phyloP scores from a whole-genome alignment of 2,113 vertebrate genomes.

The Zosterops hypoxanthus region DNA sequence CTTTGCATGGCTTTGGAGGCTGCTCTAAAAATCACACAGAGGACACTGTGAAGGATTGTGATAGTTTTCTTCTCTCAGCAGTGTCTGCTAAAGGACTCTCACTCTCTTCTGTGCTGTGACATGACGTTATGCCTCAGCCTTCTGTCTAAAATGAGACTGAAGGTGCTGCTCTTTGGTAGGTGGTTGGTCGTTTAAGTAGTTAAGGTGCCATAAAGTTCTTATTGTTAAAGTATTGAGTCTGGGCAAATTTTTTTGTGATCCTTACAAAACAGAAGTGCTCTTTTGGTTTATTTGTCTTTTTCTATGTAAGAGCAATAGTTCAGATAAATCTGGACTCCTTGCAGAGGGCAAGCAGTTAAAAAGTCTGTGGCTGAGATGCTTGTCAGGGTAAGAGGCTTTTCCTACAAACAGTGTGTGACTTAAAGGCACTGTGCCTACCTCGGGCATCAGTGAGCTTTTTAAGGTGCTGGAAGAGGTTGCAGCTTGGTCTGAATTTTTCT shows the following conservation, averaged over 20 bases:
- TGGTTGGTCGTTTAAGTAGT: not conserved
- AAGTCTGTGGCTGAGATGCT: not conserved
- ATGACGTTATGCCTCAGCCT: not conserved
- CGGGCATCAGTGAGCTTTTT: not conserved
- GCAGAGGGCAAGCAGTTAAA: not conserved
- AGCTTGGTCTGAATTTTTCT: not conserved
- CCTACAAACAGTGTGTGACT: not conserved
- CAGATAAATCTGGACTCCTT: not conserved
- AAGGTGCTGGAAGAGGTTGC: not conserved
- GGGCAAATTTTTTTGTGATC: not conserved
- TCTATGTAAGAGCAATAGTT: not conserved
- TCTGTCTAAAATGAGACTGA: not conserved
- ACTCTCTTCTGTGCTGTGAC: not conserved
- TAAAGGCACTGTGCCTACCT: not conserved
- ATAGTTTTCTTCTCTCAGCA: not conserved
- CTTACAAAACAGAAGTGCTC: not conserved
- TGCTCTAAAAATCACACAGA: not conserved
- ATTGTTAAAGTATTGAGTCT: not conserved
- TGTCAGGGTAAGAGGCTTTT: not conserved
- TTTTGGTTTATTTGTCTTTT: not conserved
- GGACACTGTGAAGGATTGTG: fast-evolving
- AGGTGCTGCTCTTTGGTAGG: not conserved
- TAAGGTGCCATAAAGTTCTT: not conserved
- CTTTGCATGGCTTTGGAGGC: not conserved
- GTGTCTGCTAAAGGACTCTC: not conserved